phyloP scores from a whole-genome alignment of 2,797 vertebrate genomes.

The Alfaro cultratus region DNA sequence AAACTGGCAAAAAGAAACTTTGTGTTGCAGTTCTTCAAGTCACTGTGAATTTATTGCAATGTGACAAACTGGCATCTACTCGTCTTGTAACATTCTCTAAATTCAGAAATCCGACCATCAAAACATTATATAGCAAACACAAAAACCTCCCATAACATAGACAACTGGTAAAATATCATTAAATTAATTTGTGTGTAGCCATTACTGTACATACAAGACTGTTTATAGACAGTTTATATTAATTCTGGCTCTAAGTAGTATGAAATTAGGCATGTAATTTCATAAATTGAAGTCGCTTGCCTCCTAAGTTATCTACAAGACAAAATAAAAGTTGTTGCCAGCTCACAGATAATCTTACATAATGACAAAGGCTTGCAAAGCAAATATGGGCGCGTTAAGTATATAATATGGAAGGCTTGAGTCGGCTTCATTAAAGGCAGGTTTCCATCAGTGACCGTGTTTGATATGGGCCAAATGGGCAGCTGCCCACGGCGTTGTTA shows the following conservation, averaged over 20 bases:
- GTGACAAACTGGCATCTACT: neutral
- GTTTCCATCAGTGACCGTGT: neutral
- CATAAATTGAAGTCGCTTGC: constrained; percentile 43
- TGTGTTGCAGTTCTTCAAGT: constrained; percentile 37
- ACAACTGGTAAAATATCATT: constrained; percentile 10
- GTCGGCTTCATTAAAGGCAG: neutral
- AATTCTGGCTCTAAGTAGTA: constrained; percentile 42
- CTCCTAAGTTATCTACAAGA: constrained; percentile 57
- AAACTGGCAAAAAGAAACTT: constrained; percentile 43
- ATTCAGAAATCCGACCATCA: constrained; percentile 25
- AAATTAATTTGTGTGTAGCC: constrained; percentile 8
- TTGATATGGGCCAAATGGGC: neutral
- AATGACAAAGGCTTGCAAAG: constrained; percentile 23
- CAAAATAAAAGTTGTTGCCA: constrained; percentile 24
- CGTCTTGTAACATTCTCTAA: neutral
- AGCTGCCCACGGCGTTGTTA: neutral
- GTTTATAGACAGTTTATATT: constrained; percentile 41
- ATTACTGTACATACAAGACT: constrained; percentile 24
- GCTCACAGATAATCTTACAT: constrained; percentile 38
- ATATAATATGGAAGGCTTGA: constrained; percentile 21
- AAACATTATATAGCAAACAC: neutral
- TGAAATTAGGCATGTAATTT: constrained; percentile 64
- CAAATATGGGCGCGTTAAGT: constrained; percentile 8
- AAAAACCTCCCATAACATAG: neutral
- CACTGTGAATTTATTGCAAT: constrained; percentile 8